A percentile compares a stretch with the other conserved stretches of the same genome.
These are phyloP conservation scores for Misgurnus anguillicaudatus DNA, from an alignment of 2,113 vertebrate genomes.

Conservation along the genomic window DNA sequence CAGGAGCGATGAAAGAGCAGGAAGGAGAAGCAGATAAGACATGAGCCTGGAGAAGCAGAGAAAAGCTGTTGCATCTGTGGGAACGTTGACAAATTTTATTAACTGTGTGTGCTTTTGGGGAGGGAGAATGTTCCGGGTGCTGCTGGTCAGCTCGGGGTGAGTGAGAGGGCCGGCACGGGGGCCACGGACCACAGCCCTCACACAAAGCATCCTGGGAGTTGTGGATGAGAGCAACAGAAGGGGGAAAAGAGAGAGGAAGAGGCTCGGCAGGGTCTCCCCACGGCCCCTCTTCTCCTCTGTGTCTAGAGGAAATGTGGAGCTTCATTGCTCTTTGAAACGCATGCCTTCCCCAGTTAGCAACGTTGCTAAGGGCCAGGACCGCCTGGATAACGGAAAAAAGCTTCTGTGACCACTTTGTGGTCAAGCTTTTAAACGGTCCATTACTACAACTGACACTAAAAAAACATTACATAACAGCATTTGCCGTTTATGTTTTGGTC, in stretches of 20 bases:
- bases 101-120: constrained; percentile 59
- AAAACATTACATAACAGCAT: not conserved
- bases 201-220: constrained; percentile 83
- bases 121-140: constrained; percentile 83
- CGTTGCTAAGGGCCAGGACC: constrained; percentile 92
- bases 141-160: constrained; percentile 73
- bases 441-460: not conserved
- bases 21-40: not conserved
- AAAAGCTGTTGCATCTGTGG: constrained; percentile 51
- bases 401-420: not conserved
- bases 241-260: constrained; percentile 64
- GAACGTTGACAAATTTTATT: constrained; percentile 66
- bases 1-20: not conserved
- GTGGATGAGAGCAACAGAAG: constrained; percentile 62
- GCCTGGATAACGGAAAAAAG: constrained; percentile 36
- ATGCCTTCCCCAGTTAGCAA: constrained; percentile 83
- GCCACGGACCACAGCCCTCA: constrained; percentile 79
- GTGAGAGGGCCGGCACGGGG: constrained; percentile 81
- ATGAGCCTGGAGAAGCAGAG: constrained; percentile 3
- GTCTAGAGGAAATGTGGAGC: constrained; percentile 78
- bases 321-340: constrained; percentile 75
- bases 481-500: not conserved
- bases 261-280: constrained; percentile 76
- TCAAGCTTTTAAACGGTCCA: not conserved
- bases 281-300: constrained; percentile 61